Evolutionary conservation across 2,113 vertebrate genomes (phyloP).

Genomic region (Rhipidura dahli): DNA sequence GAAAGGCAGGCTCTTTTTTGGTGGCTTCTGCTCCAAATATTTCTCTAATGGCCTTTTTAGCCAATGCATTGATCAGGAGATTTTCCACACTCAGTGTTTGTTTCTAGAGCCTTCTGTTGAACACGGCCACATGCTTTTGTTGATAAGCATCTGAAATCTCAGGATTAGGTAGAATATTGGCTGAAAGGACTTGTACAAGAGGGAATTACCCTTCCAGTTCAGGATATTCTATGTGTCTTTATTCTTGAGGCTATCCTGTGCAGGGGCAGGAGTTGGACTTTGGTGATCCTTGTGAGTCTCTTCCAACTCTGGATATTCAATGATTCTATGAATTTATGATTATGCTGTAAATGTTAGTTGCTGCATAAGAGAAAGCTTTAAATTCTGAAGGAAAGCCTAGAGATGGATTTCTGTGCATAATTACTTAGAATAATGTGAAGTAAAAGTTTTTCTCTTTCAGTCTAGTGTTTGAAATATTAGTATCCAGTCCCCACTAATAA

Average conservation of each 20-base stretch:
- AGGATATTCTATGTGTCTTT: not conserved
- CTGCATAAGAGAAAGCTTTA: not conserved
- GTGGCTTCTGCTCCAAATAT: not conserved
- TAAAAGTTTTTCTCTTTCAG: not conserved
- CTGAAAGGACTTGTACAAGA: not conserved
- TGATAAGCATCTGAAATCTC: not conserved
- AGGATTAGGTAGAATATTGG: not conserved
- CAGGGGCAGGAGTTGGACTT: not conserved
- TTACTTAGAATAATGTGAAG: not conserved
- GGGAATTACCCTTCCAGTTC: not conserved
- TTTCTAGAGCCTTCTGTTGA: not conserved
- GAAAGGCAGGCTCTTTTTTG: not conserved
- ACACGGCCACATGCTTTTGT: not conserved
- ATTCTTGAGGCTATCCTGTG: not conserved
- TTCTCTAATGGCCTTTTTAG: not conserved
- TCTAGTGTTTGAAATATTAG: not conserved
- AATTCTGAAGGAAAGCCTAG: not conserved
- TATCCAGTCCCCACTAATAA: not conserved
- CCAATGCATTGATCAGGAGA: not conserved
- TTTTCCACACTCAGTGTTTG: not conserved
- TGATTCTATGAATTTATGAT: not conserved
- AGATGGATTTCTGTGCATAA: not conserved
- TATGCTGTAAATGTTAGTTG: not conserved
- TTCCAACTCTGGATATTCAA: not conserved
- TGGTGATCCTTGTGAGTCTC: not conserved